Conservation (phyloP, 2,888 invertebrate genomes). For the Pammene aurita region DNA sequence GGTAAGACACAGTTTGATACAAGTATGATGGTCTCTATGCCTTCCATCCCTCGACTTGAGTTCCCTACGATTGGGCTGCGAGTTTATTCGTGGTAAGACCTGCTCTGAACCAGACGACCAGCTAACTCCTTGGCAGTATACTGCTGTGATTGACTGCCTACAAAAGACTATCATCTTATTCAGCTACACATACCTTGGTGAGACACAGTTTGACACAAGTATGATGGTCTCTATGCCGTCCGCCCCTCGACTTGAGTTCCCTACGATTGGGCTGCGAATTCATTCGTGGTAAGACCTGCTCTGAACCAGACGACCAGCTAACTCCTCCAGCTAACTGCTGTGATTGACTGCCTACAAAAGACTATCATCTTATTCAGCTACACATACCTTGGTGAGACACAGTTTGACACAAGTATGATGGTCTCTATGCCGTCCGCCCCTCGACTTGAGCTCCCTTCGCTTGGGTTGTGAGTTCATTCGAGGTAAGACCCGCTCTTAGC, state of each 20-base stretch:
- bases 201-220: slow-evolving; percentile 93
- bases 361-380: too few relatives aligned
- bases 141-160: too few relatives aligned
- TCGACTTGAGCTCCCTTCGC: slow-evolving; percentile 56
- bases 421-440: slow-evolving; percentile 90
- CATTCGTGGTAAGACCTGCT: slow-evolving; percentile 55
- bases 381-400: slow-evolving; percentile 90
- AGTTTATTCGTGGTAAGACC: slow-evolving; percentile 55
- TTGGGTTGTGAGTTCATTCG: slow-evolving; percentile 45
- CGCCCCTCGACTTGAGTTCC: slow-evolving; percentile 83
- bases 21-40: slow-evolving; percentile 89
- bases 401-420: slow-evolving; percentile 93
- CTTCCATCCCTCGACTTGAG: slow-evolving; percentile 89
- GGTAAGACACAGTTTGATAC: slow-evolving; percentile 93
- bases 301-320: slow-evolving; percentile 62
- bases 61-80: too few relatives aligned
- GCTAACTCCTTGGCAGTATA: too few relatives aligned
- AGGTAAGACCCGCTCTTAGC: slow-evolving; percentile 58
- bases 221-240: slow-evolving; percentile 89
- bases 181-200: slow-evolving; percentile 90
- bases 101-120: slow-evolving; percentile 58
- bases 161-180: too few relatives aligned
- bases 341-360: too few relatives aligned
- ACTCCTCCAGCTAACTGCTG: too few relatives aligned
- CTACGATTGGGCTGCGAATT: slow-evolving; percentile 46